A percentile compares a stretch with the other conserved stretches of the same genome.
Evolutionary conservation across 2,888 invertebrate genomes (phyloP).

Genomic region (Chaetoderma sp.): DNA sequence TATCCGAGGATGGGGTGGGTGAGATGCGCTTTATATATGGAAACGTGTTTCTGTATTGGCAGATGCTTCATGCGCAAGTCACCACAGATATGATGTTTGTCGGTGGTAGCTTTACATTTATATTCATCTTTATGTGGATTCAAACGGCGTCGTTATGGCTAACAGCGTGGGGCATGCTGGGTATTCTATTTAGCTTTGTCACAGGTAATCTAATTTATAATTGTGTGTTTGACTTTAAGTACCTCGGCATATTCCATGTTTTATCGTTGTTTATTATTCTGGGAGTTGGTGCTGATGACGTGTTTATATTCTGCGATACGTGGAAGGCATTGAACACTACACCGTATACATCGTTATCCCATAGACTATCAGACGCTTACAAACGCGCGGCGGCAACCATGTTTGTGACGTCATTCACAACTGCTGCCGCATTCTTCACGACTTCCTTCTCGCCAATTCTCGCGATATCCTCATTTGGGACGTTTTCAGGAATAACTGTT

Average conservation of each 20-base stretch:
- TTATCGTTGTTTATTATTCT: conserved; percentile 42
- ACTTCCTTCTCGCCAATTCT: conserved; percentile 29
- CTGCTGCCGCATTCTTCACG: conserved; percentile 33
- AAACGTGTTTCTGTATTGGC: conserved; percentile 23
- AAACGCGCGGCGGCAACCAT: conserved; percentile 31
- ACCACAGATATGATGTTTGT: conserved; percentile 35
- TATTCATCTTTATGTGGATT: conserved; percentile 38
- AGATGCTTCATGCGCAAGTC: conserved; percentile 14
- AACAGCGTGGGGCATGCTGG: conserved; percentile 35
- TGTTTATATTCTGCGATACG: conserved; percentile 40
- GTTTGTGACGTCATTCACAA: conserved; percentile 40
- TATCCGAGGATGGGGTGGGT: background rate
- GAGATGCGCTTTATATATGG: conserved; percentile 24
- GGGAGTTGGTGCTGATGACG: conserved; percentile 44
- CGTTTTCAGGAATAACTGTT: conserved; percentile 31
- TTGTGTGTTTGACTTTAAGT: conserved; percentile 31
- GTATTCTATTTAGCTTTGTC: conserved; percentile 38
- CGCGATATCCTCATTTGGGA: conserved; percentile 28
- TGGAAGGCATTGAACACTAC: conserved; percentile 30
- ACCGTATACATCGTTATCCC: conserved; percentile 13
- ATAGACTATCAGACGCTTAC: conserved; percentile 32
- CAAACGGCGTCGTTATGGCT: conserved; percentile 40
- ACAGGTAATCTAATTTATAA: conserved; percentile 39
- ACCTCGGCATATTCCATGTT: conserved; percentile 42
- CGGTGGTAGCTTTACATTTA: conserved; percentile 37